These are phyloP conservation scores for Bombyx mandarina DNA, from an alignment of 1,140 invertebrate genomes.

Conservation along the genomic window DNA sequence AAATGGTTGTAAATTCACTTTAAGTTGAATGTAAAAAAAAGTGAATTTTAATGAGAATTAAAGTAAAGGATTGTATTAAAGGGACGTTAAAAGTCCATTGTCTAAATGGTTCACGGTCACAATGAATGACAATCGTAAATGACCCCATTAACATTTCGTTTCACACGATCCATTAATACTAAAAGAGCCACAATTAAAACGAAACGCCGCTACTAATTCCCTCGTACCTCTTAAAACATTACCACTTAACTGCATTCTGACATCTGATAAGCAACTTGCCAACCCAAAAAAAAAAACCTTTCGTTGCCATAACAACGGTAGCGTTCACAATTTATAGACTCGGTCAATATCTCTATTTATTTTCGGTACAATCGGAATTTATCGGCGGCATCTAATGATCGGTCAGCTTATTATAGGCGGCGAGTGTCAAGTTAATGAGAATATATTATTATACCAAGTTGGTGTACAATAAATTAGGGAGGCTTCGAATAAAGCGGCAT, in stretches of 20 bases:
- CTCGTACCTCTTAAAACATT: constrained; percentile 4
- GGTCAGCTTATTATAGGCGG: constrained; percentile 51
- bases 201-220: constrained; percentile 29
- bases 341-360: constrained; percentile 53
- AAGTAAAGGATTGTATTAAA: constrained; percentile 9
- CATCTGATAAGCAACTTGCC: constrained; percentile 37
- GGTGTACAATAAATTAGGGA: constrained; percentile 56
- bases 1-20: constrained; percentile 13
- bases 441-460: constrained; percentile 39
- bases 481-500: constrained; percentile 50
- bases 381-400: constrained; percentile 54
- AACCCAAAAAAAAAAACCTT: constrained; percentile 16
- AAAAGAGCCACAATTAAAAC: constrained; percentile 34
- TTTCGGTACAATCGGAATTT: constrained; percentile 42
- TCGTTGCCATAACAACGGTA: constrained; percentile 24
- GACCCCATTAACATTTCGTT: constrained; percentile 51
- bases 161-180: constrained; percentile 46
- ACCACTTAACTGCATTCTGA: constrained; percentile 26
- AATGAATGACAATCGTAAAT: constrained; percentile 41
- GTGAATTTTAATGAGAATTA: constrained; percentile 1
- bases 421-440: constrained; percentile 65
- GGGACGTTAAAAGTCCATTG: constrained; percentile 15
- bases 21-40: not conserved
- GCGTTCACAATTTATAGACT: constrained; percentile 38
- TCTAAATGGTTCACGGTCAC: constrained; percentile 27